These are phyloP conservation scores for Psilopogon haemacephalus DNA, from an alignment of 2,113 vertebrate genomes.

Conservation along the genomic window DNA sequence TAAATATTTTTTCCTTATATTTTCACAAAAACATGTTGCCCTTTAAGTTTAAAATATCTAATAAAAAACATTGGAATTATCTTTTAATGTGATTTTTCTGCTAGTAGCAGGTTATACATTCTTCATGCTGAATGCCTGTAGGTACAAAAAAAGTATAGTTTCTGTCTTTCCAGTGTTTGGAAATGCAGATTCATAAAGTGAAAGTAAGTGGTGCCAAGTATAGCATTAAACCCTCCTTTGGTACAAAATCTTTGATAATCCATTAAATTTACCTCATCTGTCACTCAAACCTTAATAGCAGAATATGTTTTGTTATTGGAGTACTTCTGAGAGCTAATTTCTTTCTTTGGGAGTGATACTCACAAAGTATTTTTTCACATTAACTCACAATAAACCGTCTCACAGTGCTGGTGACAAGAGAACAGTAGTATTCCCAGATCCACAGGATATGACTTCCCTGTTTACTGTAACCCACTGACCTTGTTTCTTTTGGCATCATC, in stretches of 20 bases:
- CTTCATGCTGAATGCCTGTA: not conserved
- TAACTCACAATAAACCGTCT: not conserved
- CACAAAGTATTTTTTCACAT: not conserved
- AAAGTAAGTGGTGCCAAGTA: not conserved
- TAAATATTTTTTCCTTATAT: conserved; percentile 46
- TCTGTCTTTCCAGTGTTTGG: not conserved
- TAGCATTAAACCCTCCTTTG: not conserved
- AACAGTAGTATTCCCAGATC: not conserved
- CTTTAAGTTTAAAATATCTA: not conserved
- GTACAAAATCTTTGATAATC: not conserved
- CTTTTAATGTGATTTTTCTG: not conserved
- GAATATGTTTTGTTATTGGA: not conserved
- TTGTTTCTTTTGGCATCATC: not conserved
- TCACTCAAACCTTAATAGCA: not conserved
- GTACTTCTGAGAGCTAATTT: not conserved
- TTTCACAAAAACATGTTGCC: not conserved
- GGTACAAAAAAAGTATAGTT: not conserved
- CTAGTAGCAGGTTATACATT: not conserved
- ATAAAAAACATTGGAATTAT: not conserved
- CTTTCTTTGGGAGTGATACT: not conserved
- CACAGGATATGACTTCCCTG: not conserved
- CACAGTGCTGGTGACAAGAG: not conserved
- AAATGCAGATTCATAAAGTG: not conserved
- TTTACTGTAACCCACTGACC: not conserved
- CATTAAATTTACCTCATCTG: not conserved